Evolutionary conservation across 2,113 vertebrate species (phyloP), one percentile per base, ranked within the genome.

Genomic region (Platichthys flesus): DNA sequence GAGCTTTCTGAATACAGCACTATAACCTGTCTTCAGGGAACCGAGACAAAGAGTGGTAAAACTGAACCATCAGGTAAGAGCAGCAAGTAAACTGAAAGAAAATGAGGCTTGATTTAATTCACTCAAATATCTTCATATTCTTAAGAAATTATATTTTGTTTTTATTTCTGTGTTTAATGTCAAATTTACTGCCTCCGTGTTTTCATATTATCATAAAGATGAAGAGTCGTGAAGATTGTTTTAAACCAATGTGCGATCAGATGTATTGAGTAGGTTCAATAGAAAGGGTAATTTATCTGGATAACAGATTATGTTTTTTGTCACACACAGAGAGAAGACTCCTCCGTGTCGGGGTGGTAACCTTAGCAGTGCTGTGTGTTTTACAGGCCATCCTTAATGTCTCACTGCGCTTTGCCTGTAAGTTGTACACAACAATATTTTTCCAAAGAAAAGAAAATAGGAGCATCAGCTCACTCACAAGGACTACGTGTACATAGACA

Each of bases 311-410:
- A 57, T 57, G 3, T 79, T 42, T 1, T 64, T 31, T 86, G 47
- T 77, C 20, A 14, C 24, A 24, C n/a, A 56, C 72, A 80, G 65
- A 24, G 5, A 71, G 72, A 70, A 71, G 63, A 72, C 78, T 78
- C 26, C 18, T 88, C 67, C 68, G 45, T 23, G 4, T 74, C 5
- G 77, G 45, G 16, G 35, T 70, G 40, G 0, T 77, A 42, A 75
- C 42, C 42, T 71, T 86, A 24, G 86, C 58, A n/a, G n/a, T 67
- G 16, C 10, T 90, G 52, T 88, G 79, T 2, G 54, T 86, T 15
- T 5, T 79, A 49, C 84, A 88, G 63, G 84, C 77, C 8, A 13
- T 8, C 51, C 82, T 88, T 16, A 83, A 86, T 15, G 8, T 86
- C 62, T 76, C 86, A 20, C 64, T 90, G 18, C 31, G 24, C 8